A percentile compares a stretch with the other conserved stretches of the same genome.
Conservation (phyloP, 1,140 invertebrate genomes). For the Drosophila kepulauana region DNA sequence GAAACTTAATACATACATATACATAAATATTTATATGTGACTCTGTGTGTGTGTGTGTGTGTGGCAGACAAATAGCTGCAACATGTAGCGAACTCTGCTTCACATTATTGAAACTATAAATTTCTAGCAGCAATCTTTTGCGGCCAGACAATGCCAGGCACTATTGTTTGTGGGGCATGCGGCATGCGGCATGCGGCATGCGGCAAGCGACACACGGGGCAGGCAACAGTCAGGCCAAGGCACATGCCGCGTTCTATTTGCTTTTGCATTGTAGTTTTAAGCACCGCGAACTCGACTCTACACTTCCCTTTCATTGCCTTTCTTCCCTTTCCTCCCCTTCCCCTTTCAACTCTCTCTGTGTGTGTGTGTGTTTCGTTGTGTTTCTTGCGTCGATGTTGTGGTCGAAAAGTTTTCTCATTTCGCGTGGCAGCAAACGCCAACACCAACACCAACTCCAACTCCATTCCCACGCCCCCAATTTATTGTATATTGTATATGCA, state of each 20-base stretch:
- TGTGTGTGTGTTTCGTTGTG: slow-evolving; percentile 9
- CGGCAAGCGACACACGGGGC: slow-evolving; percentile 12
- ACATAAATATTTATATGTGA: slow-evolving; percentile 14
- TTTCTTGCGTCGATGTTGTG: slow-evolving; percentile 69
- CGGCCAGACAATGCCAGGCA: slow-evolving; percentile 66
- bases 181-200: background rate
- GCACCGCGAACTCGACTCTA: slow-evolving; percentile 25
- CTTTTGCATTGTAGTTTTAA: slow-evolving; percentile 61
- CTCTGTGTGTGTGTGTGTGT: background rate
- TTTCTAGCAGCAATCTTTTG: slow-evolving; percentile 82
- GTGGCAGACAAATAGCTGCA: slow-evolving; percentile 57
- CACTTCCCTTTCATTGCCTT: background rate
- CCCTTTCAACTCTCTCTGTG: slow-evolving; percentile 2
- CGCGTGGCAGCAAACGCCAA: slow-evolving; percentile 53
- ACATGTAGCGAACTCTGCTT: slow-evolving; percentile 53
- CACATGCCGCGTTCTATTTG: slow-evolving; percentile 50
- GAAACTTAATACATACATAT: slow-evolving; percentile 17
- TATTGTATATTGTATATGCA: slow-evolving; percentile 13
- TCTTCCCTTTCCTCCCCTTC: background rate
- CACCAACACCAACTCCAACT: slow-evolving; percentile 7
- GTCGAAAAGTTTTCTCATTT: slow-evolving; percentile 83
- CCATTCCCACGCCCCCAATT: slow-evolving; percentile 1
- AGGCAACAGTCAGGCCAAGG: slow-evolving; percentile 18
- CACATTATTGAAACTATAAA: slow-evolving; percentile 84
- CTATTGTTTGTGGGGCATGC: background rate